A percentile compares a stretch with the other conserved stretches of the same genome.
Conservation (phyloP, 2,797 vertebrate genomes). For the Scomberomorus guttatus region DNA sequence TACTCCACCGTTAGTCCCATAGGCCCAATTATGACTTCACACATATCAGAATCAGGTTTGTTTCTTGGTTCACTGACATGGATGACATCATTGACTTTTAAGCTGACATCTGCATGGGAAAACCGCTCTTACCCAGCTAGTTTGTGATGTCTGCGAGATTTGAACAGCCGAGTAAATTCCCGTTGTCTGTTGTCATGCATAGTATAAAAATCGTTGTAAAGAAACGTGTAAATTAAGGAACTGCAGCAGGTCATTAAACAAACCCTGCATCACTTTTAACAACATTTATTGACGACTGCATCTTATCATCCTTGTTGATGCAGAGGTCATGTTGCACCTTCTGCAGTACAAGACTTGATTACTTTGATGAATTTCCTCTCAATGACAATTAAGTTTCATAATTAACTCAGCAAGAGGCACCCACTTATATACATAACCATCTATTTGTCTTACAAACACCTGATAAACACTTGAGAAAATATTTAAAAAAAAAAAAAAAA, state of each 20-base stretch:
- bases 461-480: background rate
- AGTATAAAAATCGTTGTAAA: background rate
- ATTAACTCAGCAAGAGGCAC: slow-evolving; percentile 18
- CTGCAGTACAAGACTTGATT: background rate
- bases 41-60: slow-evolving; percentile 19
- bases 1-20: slow-evolving; percentile 33
- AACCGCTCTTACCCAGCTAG: slow-evolving; percentile 10
- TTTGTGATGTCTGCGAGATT: background rate
- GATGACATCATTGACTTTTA: slow-evolving; percentile 34
- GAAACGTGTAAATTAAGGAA: background rate
- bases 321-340: background rate
- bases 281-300: background rate
- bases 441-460: background rate
- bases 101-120: slow-evolving; percentile 49
- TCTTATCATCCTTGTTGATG: background rate
- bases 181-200: slow-evolving; percentile 1
- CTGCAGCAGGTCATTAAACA: background rate
- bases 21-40: slow-evolving; percentile 62
- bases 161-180: slow-evolving; percentile 1
- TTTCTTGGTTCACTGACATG: slow-evolving; percentile 40
- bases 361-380: slow-evolving; percentile 26
- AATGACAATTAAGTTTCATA: slow-evolving; percentile 21
- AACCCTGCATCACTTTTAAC: too few relatives aligned
- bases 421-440: slow-evolving; percentile 1
- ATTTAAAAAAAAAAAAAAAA: too few relatives aligned